A percentile compares a stretch with the other conserved stretches of the same genome.
Evolutionary conservation across 2,113 vertebrate genomes (phyloP).

Genomic region (Raphicerus campestris): DNA sequence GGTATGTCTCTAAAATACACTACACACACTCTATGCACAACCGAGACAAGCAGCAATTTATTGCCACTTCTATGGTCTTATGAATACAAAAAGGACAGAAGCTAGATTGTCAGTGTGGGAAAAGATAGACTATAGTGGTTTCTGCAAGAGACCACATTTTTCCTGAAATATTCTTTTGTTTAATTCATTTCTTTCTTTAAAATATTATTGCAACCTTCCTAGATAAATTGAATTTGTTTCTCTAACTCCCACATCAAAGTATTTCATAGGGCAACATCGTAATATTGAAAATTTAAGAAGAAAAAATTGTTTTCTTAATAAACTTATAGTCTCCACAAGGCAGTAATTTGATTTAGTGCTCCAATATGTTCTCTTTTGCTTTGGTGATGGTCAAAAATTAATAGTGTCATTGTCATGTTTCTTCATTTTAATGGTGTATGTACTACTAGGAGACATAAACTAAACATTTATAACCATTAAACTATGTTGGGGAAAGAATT

Average conservation of each 20-base stretch:
- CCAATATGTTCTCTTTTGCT: slow-evolving; percentile 28
- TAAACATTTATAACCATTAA: not conserved
- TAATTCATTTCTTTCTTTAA: slow-evolving; percentile 3
- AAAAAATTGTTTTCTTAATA: not conserved
- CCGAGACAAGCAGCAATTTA: not conserved
- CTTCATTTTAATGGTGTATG: slow-evolving; percentile 8
- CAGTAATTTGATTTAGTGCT: slow-evolving; percentile 14
- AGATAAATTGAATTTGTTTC: slow-evolving; percentile 38
- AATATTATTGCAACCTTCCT: not conserved
- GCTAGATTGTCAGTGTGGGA: not conserved
- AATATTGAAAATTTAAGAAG: not conserved
- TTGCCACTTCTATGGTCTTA: not conserved
- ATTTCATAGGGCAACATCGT: not conserved
- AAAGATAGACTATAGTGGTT: not conserved
- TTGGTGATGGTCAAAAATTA: slow-evolving; percentile 13
- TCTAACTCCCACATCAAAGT: slow-evolving; percentile 20
- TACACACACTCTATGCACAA: not conserved
- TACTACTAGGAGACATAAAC: not conserved
- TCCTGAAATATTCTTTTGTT: slow-evolving; percentile 3
- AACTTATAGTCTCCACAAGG: not conserved
- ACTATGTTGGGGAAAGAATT: not conserved
- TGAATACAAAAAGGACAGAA: slow-evolving; percentile 28
- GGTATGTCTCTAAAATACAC: slow-evolving; percentile 31
- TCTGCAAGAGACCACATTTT: not conserved
- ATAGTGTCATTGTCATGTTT: slow-evolving; percentile 18